Base-by-base conservation (phyloP, 2,113 vertebrate genomes). In the Pitta sordida region DNA sequence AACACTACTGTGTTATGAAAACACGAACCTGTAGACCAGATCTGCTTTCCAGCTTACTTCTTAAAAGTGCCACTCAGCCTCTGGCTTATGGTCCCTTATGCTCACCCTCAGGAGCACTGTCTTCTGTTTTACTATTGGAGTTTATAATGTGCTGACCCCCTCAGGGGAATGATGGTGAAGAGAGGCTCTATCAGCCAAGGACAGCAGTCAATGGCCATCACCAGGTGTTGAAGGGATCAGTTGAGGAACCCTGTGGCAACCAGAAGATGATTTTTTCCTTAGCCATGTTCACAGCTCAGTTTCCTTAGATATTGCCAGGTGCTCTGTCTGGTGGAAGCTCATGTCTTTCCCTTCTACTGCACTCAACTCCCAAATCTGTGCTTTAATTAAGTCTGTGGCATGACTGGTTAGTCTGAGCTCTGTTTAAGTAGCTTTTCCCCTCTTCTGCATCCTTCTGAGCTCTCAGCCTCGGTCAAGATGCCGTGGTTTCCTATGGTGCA, bases 271-370 rank as follows among this genome's bases (percentile, higher is more conserved):
- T 18, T 26, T 23, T 59, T 64, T 15, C 6, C 22, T 30, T 48
- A 30, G 5, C 5, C 6, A 19, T 0, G 0, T 64, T 86, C 60
- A 55, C 37, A 65, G 5, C 7, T 55, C 23, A 3, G 1, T 64
- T 84, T 85, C 29, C 29, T 48, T 44, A 52, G 51, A 46, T 9
- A 7, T 41, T 43, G 32, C 9, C 14, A 52, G 24, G 21, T 58
- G 24, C 34, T 17, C 34, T 80, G 13, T 11, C n/a, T 59, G 41
- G 39, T 78, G 17, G 13, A 64, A 24, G 8, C 48, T 74, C 21
- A 9, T 19, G 13, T 44, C 56, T 9, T 73, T 23, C 34, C 21
- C 3, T 76, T 48, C 39, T 19, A 20, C 52, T 48, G 7, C 30
- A 44, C 41, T 68, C 41, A 19, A 1, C 19, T 60, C 39, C 37